phyloP scores from a whole-genome alignment of 2,113 vertebrate genomes.

The Oryzias celebensis region DNA sequence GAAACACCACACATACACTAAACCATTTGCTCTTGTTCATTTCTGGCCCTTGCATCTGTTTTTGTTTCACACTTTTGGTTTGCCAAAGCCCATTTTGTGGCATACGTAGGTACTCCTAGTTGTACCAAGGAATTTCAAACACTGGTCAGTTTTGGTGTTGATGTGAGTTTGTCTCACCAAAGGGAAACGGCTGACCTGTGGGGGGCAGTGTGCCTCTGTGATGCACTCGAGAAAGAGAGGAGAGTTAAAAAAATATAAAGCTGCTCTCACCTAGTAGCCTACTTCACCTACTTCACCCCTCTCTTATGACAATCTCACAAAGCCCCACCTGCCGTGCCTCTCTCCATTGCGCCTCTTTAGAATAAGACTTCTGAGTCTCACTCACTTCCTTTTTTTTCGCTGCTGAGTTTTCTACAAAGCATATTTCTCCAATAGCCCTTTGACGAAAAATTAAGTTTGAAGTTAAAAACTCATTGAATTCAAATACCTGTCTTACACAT shows the following conservation, averaged over 20 bases:
- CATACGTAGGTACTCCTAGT: too few species aligned
- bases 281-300: constrained; percentile 7
- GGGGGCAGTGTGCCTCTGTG: constrained; percentile 69
- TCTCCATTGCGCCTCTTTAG: constrained; percentile 3
- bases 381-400: constrained; percentile 7
- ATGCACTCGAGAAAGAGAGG: constrained; percentile 9
- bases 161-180: not conserved
- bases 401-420: constrained; percentile 5
- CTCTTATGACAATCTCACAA: not conserved
- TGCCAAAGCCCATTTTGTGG: too few species aligned
- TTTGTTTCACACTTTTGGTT: too few species aligned
- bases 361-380: constrained; percentile 7
- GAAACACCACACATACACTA: constrained; percentile 5
- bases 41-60: too few species aligned
- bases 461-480: constrained; percentile 3
- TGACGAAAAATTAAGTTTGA: not conserved
- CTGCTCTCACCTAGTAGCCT: constrained; percentile 12
- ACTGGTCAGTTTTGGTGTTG: not conserved
- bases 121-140: not conserved
- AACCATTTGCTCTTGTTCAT: not conserved
- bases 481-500: not conserved
- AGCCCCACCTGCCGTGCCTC: not conserved
- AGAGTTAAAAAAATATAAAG: constrained; percentile 15
- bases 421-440: not conserved
- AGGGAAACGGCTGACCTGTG: constrained; percentile 26